Base-by-base conservation (phyloP, 2,888 invertebrate genomes). In the Drepanosiphum platanoidis region DNA sequence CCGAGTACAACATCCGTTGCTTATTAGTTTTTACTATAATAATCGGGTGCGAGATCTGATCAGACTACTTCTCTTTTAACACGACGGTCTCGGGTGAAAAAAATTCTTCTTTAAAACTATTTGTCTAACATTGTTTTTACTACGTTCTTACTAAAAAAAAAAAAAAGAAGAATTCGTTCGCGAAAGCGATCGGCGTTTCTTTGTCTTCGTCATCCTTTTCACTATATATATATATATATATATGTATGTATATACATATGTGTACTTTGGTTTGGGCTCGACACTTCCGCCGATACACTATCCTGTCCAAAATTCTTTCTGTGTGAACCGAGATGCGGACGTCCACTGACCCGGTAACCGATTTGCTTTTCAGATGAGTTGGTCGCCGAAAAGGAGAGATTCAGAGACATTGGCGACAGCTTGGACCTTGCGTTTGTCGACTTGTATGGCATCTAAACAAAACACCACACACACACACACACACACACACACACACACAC, bases 391-490 rank as follows among this genome's bases (percentile, higher is more conserved):
- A 99, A 99, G 94, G 98, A 99, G 93, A 97, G 97, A 91, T 99
- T 98, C 97, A 99, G 98, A 94, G 95, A 96, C 92, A 98, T 99
- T 93, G 98, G 98, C 93, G 99, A 99, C 94, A 99, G 99, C 92
- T 93, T 99, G 93, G 99, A 99, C 92, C 96, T 96, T 90, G 99
- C 99, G 90, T 98, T 99, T 93, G 97, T 97, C 92, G 93, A 93
- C 89, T 90, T 93, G 89, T 92, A 92, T 89, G 92, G 92, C 89
- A 92, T 92, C 89, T 92, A 92, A 91, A 89, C 87, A 86, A 80
- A 86, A 77, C 61, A 78, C 34, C 34, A 70, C 30, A 34, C 27
- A 46, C n/a, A 75, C 32, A 58, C 52, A n/a, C 11, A 5, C 71
- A 11, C 4, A 66, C 66, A 66, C 15, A 78, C 9, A 42, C 66